phyloP scores from a whole-genome alignment of 2,888 invertebrate genomes.

The Carcina quercana region DNA sequence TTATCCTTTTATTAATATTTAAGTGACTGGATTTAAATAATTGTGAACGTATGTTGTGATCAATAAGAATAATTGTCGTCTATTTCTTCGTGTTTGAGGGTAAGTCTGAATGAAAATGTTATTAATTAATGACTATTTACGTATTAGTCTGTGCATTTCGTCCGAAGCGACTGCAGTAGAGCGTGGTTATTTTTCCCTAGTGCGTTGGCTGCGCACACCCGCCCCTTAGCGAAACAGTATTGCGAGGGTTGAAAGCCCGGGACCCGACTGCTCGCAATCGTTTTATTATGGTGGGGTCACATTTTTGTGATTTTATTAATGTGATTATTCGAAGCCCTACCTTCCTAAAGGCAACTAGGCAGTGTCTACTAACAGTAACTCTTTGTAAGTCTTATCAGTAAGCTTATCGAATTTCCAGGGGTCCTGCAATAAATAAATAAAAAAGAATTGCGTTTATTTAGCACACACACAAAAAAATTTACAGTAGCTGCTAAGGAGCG shows the following conservation, averaged over 20 bases:
- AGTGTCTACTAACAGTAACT: no score
- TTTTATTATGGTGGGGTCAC: conserved; percentile 51
- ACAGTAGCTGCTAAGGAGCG: no score
- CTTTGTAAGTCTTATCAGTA: no score
- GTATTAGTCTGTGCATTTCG: conserved; percentile 15
- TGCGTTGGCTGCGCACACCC: conserved; percentile 29
- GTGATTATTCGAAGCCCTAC: not conserved
- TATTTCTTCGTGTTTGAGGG: conserved; percentile 40
- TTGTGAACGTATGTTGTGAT: conserved; percentile 45
- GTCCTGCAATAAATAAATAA: no score
- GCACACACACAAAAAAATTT: no score
- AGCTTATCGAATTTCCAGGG: no score
- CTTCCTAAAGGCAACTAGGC: no score
- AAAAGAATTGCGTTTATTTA: no score
- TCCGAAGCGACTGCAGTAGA: conserved; percentile 4
- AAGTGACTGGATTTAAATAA: no score
- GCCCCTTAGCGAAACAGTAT: conserved; percentile 38
- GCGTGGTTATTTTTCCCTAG: conserved; percentile 23
- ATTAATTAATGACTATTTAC: conserved; percentile 15
- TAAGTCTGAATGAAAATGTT: conserved; percentile 55
- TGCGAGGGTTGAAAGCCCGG: conserved; percentile 48
- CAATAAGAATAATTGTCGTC: conserved; percentile 37
- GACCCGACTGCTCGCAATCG: conserved; percentile 27
- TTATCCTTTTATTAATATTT: no score
- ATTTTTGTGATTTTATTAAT: conserved; percentile 1